Base-by-base conservation (phyloP, 2,113 vertebrate species). In the Tachycineta bicolor region DNA sequence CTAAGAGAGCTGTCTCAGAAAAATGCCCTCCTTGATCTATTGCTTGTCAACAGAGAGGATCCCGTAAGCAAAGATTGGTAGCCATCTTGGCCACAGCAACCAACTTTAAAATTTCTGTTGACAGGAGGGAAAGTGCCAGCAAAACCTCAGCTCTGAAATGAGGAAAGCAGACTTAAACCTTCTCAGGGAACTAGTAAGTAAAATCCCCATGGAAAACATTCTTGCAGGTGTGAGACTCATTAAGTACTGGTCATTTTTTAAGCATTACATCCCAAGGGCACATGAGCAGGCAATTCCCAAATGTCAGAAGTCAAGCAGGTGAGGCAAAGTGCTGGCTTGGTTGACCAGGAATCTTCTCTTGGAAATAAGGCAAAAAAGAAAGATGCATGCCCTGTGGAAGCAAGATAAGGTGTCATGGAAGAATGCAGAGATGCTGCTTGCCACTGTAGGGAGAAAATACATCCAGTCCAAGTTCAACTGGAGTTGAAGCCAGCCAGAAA, bases 21-120 rank as follows among this genome's bases (percentile, higher is more conserved):
- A 34, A 25, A 37, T 26, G 13, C 7, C 31, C 20, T 67, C 13
- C 37, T 68, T 68, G 31, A 59, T 31, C 26, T 68, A 59, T 14
- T 34, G 8, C 17, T 31, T 34, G 37, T 22, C 37, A 43, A 14
- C 13, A 68, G 37, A 39, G 25, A 50, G 31, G 44, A 34, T 34
- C 34, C 50, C 0, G 0, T 34, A 50, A 31, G 9, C 2, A 1
- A 65, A 64, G 71, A 59, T 2, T 59, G 52, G 20, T 25, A 12
- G 6, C 5, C 0, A 0, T 67, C 37, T 44, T 44, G 25, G 17
- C 22, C 37, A 20, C 11, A 67, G 37, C 0, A 0, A 67, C 9
- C 0, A 6, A 68, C 7, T 76, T 44, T 59, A 76, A 67, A 67
- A 50, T 86, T 59, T 50, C 44, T 76, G 11, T 25, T 44, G 25